Evolutionary conservation across 2,888 invertebrate species (phyloP).

Genomic region (Hecatera dysodea): DNA sequence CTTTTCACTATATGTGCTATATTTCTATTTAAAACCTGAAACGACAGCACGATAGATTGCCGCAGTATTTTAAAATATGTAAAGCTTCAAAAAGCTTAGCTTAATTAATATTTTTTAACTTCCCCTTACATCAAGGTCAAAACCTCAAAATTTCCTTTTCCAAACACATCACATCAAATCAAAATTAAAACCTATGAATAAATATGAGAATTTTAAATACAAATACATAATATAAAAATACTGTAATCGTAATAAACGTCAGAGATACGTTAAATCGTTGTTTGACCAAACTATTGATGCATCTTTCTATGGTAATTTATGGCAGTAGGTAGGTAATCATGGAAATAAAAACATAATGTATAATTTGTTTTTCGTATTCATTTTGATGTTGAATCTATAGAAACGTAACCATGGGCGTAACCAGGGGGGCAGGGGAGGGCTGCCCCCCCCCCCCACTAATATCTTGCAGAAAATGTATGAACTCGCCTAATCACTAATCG

Average conservation of each 20-base stretch:
- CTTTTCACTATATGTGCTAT: not conserved
- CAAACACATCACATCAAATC: slow-evolving; percentile 50
- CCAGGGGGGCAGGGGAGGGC: too few relatives aligned
- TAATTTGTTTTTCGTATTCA: slow-evolving; percentile 29
- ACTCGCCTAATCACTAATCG: too few relatives aligned
- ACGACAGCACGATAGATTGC: not conserved
- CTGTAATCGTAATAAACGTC: slow-evolving; percentile 51
- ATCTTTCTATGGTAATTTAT: slow-evolving; percentile 45
- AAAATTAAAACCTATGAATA: slow-evolving; percentile 63
- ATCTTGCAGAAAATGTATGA: too few relatives aligned
- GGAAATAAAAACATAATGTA: slow-evolving; percentile 47
- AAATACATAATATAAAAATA: slow-evolving; percentile 46
- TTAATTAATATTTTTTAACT: not conserved
- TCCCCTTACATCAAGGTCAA: slow-evolving; percentile 32
- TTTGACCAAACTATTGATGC: slow-evolving; percentile 41
- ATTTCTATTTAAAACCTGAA: not conserved
- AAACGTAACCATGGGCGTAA: too few relatives aligned
- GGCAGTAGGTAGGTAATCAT: slow-evolving; percentile 37
- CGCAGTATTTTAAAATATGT: not conserved
- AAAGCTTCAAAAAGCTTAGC: slow-evolving; percentile 4
- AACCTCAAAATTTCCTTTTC: slow-evolving; percentile 42
- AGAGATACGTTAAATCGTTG: slow-evolving; percentile 31
- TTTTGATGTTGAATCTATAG: slow-evolving; percentile 8
- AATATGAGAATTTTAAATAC: slow-evolving; percentile 56
- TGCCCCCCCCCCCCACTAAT: too few relatives aligned